These are phyloP conservation scores for Epistrophe grossulariae DNA, from an alignment of 2,888 invertebrate genomes.

Conservation along the genomic window DNA sequence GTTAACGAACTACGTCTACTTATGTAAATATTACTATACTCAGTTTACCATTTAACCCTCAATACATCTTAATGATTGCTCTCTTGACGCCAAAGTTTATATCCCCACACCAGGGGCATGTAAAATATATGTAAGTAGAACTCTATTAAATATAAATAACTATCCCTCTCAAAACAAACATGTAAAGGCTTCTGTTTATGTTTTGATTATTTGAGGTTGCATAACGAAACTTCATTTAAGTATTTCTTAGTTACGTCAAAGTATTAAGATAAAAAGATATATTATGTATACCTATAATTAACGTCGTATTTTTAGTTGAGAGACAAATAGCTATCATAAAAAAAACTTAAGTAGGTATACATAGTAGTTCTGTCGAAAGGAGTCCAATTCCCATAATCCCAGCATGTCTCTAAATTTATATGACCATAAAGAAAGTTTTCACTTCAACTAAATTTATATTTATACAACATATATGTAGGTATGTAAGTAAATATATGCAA, in stretches of 20 bases:
- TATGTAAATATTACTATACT: slow-evolving; percentile 18
- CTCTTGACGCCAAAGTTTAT: slow-evolving; percentile 39
- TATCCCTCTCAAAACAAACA: slow-evolving; percentile 27
- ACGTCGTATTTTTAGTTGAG: not conserved
- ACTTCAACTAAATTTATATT: not conserved
- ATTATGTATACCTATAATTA: too few relatives aligned
- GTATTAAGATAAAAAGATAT: not conserved
- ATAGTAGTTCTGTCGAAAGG: too few relatives aligned
- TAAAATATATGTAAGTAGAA: too few relatives aligned
- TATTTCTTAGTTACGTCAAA: not conserved
- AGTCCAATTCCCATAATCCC: too few relatives aligned
- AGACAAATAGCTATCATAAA: not conserved
- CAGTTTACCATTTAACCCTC: not conserved
- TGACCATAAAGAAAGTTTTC: slow-evolving; percentile 44
- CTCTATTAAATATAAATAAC: slow-evolving; percentile 21
- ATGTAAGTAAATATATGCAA: too few relatives aligned
- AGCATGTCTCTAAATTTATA: not conserved
- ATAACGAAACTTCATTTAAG: not conserved
- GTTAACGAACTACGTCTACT: not conserved
- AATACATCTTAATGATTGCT: slow-evolving; percentile 39
- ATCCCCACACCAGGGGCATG: slow-evolving; percentile 7
- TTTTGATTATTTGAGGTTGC: not conserved
- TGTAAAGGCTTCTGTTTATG: not conserved
- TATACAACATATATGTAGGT: too few relatives aligned
- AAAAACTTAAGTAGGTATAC: too few relatives aligned